Base-by-base conservation (phyloP, 2,888 invertebrate genomes). In the Nephrotoma appendiculata region DNA sequence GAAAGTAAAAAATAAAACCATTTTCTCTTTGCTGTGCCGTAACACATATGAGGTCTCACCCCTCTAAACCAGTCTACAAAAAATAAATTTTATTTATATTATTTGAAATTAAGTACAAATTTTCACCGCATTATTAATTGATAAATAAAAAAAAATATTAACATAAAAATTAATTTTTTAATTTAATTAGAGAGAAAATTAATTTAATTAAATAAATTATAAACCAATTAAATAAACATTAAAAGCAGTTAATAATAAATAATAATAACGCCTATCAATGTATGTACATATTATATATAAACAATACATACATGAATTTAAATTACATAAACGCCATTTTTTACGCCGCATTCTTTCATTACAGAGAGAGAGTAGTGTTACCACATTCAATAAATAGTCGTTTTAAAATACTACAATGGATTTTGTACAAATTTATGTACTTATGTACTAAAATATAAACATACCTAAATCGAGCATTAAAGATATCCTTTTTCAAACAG, bases 341-440 rank as follows among this genome's bases (percentile, higher is more conserved):
- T 84, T 84, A 84, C 84, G 84, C 84, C 43, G n/a, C 84, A 43
- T 84, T 84, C 84, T 84, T 84, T 84, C 84, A 42, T 42, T 84
- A 84, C 84, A 84, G 12, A 6, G 19, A 84, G 42, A 84, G 12
- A 6, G 19, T 11, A 42, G 84, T 84, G 84, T 42, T 84, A 42
- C 84, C 42, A 84, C 43, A 84, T 7, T 42, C 15, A 84, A 84
- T 42, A n/a, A 31, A 41, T 84, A 84, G 15, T 43, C 15, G 43
- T 42, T 42, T 43, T 42, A 71, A 71, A 71, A 71, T 71, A 71
- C 71, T 71, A 71, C 71, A 71, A 31, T 52, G 71, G 31, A 71
- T 71, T 71, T 7, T 9, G 7, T 52, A 48, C 12, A 57, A 31
- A 31, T 57, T n/a, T n/a, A 15, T 57, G 15, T 15, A 15, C n/a